Evolutionary conservation across 2,113 vertebrate species (phyloP), one percentile per base, ranked within the genome.

Genomic region (Nansenia antarctica): DNA sequence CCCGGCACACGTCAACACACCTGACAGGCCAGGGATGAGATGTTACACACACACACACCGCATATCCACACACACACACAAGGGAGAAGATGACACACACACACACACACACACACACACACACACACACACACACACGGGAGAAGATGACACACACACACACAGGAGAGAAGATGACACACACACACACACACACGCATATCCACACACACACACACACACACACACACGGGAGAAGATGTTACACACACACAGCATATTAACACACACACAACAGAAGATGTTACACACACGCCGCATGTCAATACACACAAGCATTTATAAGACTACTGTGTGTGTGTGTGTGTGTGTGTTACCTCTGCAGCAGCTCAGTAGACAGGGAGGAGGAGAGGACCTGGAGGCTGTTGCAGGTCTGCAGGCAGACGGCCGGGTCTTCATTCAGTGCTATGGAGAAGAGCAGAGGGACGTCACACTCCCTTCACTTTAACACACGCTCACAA

Each of bases 1-100:
- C 95, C 65, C 95, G 92, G 85, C 96, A 98, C 69, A 98, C 94
- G 63, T 98, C 96, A 62, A 97, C 94, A 91, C 97, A 99, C 77
- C 98, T 99, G 80, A 67, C 5, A 55, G 24, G 54, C 30, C 47
- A 59, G 24, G 14, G n/a, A n/a, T 5, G 15, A 52, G 8, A 18
- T 6, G 0, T 47, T 47, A 53, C 20, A 29, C 11, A 26, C 53
- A 30, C 53, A 47, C 22, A 24, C 49, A 26, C n/a, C 15, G 0
- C n/a, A 73, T 14, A 49, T 49, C 14, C 49, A 26, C 49, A 26
- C 49, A 52, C 47, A 20, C 1, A 1, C 9, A 6, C 9, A 24
- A 6, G 4, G 54, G 22, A 15, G 37, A 27, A 18, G 3, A 9
- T 22, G 9, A 22, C 2, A 20, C 39, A 12, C 18, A 5, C 24